phyloP scores from a whole-genome alignment of 2,888 invertebrate genomes.

The Machimus atricapillus region DNA sequence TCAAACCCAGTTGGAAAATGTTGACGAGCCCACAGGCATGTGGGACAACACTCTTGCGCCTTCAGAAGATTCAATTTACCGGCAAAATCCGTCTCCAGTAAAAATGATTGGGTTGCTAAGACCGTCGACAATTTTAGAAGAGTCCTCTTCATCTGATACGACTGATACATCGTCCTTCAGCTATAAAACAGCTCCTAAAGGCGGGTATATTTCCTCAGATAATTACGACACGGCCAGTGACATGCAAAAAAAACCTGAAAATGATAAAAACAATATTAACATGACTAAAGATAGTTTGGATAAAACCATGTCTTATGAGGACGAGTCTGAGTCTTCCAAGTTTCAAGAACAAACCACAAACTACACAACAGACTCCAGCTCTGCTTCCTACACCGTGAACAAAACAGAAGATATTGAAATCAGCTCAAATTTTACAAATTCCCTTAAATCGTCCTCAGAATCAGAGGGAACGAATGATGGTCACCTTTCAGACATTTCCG shows the following conservation, averaged over 20 bases:
- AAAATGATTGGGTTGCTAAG: slow-evolving; percentile 59
- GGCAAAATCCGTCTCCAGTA: slow-evolving; percentile 55
- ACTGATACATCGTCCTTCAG: slow-evolving; percentile 28
- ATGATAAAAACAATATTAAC: not conserved
- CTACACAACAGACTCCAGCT: not conserved
- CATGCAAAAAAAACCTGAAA: slow-evolving; percentile 47
- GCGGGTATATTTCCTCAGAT: slow-evolving; percentile 50
- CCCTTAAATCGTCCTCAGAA: not conserved
- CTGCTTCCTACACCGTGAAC: not conserved
- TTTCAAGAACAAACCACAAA: not conserved
- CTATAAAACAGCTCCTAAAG: slow-evolving; percentile 28
- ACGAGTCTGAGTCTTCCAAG: not conserved
- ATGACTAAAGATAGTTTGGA: slow-evolving; percentile 43
- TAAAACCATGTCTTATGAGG: not conserved
- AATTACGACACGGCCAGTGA: slow-evolving; percentile 58
- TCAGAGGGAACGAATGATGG: not conserved
- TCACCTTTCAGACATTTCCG: not conserved
- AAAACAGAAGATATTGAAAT: not conserved
- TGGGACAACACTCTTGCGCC: slow-evolving; percentile 57
- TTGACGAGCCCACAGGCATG: slow-evolving; percentile 58
- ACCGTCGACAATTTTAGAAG: slow-evolving; percentile 60
- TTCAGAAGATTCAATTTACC: slow-evolving; percentile 46
- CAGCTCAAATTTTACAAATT: not conserved
- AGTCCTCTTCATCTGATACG: slow-evolving; percentile 41
- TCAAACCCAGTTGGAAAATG: slow-evolving; percentile 57